Base-by-base conservation (phyloP, 2,113 vertebrate species). In the Psophia crepitans region DNA sequence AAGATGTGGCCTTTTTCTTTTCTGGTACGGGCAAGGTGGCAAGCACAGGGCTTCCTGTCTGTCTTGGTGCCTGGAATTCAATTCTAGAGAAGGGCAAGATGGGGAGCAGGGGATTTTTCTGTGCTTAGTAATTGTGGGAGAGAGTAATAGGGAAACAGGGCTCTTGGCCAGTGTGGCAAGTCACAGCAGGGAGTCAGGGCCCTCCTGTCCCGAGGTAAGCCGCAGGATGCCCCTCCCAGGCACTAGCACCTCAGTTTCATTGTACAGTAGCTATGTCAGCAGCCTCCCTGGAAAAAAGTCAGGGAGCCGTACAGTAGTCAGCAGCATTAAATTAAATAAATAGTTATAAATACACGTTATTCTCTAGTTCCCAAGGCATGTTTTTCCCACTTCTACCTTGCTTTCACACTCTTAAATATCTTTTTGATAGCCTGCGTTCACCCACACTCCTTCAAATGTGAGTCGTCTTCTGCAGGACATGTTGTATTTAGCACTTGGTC, bases 251-350 rank as follows among this genome's bases (percentile, higher is more conserved):
- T 95, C 86, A n/a, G 37, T 75, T 27, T 79, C 80, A 46, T 46
- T 66, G 80, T 79, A 89, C 81, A 91, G 91, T 60, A 94, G 65
- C 78, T 65, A 46, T 51, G 86, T 61, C 85, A 96, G 94, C 89
- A 94, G 93, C 89, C 87, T 94, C 90, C 83, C 95, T 68, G 84
- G 24, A 6, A n/a, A 61, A 51, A 82, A 46, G 16, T 3, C 91
- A 94, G 95, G 93, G 93, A 96, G 93, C 33, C 58, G 61, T 96
- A 84, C 91, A 93, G 75, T 84, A 96, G 93, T 95, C 90, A 96
- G 95, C 92, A 97, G 96, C 91, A 88, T 90, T 94, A 69, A 91
- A 79, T 96, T 80, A 93, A 96, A 94, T 94, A 96, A 96, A 93
- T 96, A 95, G 46, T 58, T 49, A 97, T 57, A 80, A 93, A 89